A percentile compares a stretch with the other conserved stretches of the same genome.
Evolutionary conservation across 2,888 invertebrate species (phyloP).

Genomic region (Agrochola litura): DNA sequence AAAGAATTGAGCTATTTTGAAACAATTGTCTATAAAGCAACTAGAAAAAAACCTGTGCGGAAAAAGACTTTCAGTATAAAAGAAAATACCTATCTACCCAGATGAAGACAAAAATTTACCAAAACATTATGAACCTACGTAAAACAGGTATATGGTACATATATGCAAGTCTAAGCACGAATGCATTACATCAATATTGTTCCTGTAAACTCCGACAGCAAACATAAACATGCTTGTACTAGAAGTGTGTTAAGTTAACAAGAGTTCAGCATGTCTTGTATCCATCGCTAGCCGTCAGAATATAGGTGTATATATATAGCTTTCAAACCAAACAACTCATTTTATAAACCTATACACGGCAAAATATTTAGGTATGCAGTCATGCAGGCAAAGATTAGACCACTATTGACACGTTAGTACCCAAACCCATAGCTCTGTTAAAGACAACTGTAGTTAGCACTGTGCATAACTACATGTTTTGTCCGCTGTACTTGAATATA

Average conservation of each 20-base stretch:
- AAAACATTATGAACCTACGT: not conserved
- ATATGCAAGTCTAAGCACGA: not conserved
- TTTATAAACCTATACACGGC: not conserved
- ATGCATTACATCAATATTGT: constrained; percentile 52
- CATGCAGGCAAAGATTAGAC: not conserved
- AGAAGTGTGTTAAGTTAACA: constrained; percentile 49
- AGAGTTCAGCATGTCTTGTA: constrained; percentile 29
- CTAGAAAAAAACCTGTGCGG: not conserved
- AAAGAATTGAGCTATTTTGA: not conserved
- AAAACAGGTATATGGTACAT: not conserved
- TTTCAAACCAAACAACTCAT: not conserved
- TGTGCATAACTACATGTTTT: not conserved
- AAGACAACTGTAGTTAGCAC: not conserved
- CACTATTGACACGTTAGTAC: not conserved
- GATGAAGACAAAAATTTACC: not conserved
- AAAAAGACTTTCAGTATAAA: not conserved
- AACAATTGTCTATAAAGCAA: not conserved
- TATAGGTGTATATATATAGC: not conserved
- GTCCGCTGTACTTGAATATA: not conserved
- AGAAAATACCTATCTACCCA: too few relatives aligned
- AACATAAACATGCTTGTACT: constrained; percentile 32
- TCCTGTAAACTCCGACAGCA: constrained; percentile 30
- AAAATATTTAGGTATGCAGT: not conserved
- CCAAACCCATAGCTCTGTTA: not conserved
- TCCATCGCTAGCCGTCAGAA: constrained; percentile 31